A percentile compares a stretch with the other conserved stretches of the same genome.
Evolutionary conservation across 2,113 vertebrate genomes (phyloP).

Genomic region (Myiozetetes cayanensis): DNA sequence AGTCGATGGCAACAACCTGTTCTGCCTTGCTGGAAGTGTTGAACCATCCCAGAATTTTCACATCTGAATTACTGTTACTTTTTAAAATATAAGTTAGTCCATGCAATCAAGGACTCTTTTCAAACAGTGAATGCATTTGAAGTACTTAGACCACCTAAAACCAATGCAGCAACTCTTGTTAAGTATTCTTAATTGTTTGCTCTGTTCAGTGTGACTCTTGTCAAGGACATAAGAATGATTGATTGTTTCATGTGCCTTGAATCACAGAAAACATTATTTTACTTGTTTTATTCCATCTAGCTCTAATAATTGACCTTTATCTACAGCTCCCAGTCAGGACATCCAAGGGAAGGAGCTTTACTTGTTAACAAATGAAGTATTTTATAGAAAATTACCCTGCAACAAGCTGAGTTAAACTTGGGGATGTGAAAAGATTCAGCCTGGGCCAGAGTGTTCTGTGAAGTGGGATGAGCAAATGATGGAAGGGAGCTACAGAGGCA

Average conservation of each 20-base stretch:
- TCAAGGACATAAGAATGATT: neutral
- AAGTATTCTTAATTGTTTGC: neutral
- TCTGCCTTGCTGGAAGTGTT: neutral
- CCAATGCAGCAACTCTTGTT: neutral
- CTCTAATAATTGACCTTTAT: neutral
- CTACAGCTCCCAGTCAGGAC: neutral
- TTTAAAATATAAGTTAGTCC: neutral
- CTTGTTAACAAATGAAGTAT: neutral
- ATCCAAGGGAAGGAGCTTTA: neutral
- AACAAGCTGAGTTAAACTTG: neutral
- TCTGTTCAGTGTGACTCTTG: neutral
- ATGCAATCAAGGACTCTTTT: neutral
- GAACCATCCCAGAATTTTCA: neutral
- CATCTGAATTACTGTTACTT: neutral
- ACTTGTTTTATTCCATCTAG: neutral
- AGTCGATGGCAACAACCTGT: neutral
- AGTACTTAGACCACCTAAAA: neutral
- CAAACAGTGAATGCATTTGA: neutral
- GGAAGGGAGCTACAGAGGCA: neutral
- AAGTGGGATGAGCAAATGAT: neutral
- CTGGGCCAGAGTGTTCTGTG: neutral
- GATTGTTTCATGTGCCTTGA: neutral
- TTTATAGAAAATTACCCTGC: neutral
- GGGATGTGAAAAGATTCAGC: neutral
- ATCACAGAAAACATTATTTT: neutral